phyloP scores from a whole-genome alignment of 2,113 vertebrate species.

The Toxotes jaculatrix region DNA sequence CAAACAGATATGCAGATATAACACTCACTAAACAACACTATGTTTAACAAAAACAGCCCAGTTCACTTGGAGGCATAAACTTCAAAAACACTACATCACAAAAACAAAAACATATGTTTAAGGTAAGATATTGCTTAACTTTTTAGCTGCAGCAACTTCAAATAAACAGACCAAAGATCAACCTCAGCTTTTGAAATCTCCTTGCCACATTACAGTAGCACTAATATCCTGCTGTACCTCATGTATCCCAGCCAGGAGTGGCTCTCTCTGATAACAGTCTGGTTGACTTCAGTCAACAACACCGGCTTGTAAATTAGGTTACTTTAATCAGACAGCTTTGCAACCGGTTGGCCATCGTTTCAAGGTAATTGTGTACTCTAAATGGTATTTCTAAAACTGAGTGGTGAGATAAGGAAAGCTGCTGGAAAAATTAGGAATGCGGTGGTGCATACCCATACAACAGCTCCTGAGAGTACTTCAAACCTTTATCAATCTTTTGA shows the following conservation, averaged over 20 bases:
- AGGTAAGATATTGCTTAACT: constrained; percentile 4
- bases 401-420: constrained; percentile 11
- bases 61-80: not conserved
- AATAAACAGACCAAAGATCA: constrained; percentile 43
- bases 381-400: not conserved
- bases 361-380: not conserved
- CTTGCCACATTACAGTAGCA: not conserved
- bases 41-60: not conserved
- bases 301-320: constrained; percentile 27
- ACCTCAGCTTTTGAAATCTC: constrained; percentile 23
- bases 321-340: not conserved
- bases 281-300: constrained; percentile 12
- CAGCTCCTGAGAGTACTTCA: not conserved
- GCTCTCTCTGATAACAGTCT: constrained; percentile 30
- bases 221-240: constrained; percentile 6
- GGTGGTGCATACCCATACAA: not conserved
- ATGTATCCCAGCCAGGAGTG: not conserved
- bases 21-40: not conserved
- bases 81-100: not conserved
- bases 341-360: not conserved
- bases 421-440: not conserved
- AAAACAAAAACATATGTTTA: constrained; percentile 6
- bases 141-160: constrained; percentile 25
- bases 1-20: not conserved
- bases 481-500: not conserved